Percentiles rank a stretch among this genome's conserved stretches.
Evolutionary conservation across 2,888 invertebrate species (phyloP).

Genomic region (Microplitis deprimator): DNA sequence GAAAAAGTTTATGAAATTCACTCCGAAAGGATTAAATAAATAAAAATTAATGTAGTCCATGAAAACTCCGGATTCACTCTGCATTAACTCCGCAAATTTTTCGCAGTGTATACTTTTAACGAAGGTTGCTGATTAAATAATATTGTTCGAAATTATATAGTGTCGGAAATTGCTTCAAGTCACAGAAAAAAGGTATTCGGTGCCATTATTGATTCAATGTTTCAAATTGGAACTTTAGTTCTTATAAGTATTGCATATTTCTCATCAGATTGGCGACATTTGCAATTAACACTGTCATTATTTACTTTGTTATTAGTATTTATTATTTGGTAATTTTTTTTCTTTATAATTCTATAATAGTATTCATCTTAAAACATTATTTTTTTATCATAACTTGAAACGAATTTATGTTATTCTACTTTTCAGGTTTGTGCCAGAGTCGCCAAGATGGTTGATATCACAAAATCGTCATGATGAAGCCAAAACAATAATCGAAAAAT

Average conservation of each 20-base stretch:
- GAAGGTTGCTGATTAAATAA: too few species aligned
- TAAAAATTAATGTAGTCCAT: too few species aligned
- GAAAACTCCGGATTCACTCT: too few species aligned
- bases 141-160: neutral
- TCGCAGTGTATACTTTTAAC: too few species aligned
- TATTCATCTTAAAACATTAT: neutral
- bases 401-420: neutral
- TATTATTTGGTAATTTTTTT: neutral
- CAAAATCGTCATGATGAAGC: neutral
- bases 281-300: neutral
- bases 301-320: neutral
- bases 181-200: neutral
- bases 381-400: neutral
- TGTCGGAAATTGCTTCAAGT: neutral
- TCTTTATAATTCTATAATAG: neutral
- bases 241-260: neutral
- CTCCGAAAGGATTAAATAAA: too few species aligned
- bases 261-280: neutral
- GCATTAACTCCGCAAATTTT: too few species aligned
- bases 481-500: neutral
- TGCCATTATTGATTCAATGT: neutral
- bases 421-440: neutral
- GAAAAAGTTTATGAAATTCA: too few species aligned
- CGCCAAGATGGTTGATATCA: neutral
- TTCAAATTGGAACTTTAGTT: neutral